Evolutionary conservation across 2,888 invertebrate genomes (phyloP).

Genomic region (Druceiella hillmani): DNA sequence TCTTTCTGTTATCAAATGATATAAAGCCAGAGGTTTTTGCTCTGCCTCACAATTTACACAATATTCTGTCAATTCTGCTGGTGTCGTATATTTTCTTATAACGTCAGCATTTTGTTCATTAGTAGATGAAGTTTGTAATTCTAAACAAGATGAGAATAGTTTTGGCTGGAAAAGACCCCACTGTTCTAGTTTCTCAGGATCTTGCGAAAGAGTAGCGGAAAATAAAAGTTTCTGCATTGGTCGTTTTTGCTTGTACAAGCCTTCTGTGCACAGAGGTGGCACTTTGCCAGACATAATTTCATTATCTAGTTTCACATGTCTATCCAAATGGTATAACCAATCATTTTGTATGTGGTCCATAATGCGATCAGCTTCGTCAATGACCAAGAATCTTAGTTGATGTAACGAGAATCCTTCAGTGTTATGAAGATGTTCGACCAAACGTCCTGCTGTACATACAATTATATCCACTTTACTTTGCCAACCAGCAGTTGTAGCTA

Average conservation of each 20-base stretch:
- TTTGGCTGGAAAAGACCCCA: conserved; percentile 89
- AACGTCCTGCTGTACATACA: conserved; percentile 87
- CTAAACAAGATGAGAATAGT: conserved; percentile 72
- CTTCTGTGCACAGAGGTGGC: conserved; percentile 46
- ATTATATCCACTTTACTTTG: conserved; percentile 73
- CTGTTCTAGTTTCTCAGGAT: conserved; percentile 90
- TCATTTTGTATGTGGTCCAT: conserved; percentile 89
- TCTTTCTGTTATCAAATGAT: conserved; percentile 60
- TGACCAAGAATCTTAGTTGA: conserved; percentile 71
- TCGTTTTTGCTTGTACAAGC: conserved; percentile 39
- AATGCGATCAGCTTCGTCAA: conserved; percentile 97
- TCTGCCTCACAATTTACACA: conserved; percentile 59
- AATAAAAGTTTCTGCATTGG: conserved; percentile 88
- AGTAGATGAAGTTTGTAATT: conserved; percentile 28
- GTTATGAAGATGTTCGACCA: conserved; percentile 85
- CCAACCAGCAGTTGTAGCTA: conserved; percentile 54
- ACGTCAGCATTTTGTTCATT: conserved; percentile 33
- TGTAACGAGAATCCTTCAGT: conserved; percentile 74
- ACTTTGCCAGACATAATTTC: conserved; percentile 45
- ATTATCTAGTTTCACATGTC: conserved; percentile 55
- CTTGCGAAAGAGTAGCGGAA: conserved; percentile 95
- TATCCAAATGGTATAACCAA: conserved; percentile 80
- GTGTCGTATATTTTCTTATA: conserved; percentile 75
- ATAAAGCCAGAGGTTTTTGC: conserved; percentile 76
- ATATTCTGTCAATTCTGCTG: conserved; percentile 67